phyloP scores from a whole-genome alignment of 2,113 vertebrate genomes.

The Ammodytes dubius region DNA sequence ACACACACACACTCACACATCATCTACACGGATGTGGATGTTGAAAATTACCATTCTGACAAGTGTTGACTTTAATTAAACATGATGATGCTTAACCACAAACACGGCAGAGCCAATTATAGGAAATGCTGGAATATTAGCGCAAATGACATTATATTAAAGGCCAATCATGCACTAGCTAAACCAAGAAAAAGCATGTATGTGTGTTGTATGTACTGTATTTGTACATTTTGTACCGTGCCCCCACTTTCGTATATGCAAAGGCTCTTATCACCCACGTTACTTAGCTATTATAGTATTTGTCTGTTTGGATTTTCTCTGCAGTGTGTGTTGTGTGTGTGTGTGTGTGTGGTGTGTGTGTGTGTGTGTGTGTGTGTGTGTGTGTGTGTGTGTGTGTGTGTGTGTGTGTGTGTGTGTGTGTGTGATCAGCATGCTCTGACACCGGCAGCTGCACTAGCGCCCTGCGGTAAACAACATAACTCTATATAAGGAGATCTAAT shows the following conservation, averaged over 20 bases:
- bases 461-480: not conserved
- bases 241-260: too few species aligned
- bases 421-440: not conserved
- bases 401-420: conserved; percentile 2
- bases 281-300: too few species aligned
- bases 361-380: not conserved
- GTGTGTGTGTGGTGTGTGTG: too few species aligned
- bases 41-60: conserved; percentile 44
- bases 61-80: conserved; percentile 64
- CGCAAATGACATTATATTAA: conserved; percentile 46
- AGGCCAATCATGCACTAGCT: conserved; percentile 6
- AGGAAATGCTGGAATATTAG: conserved; percentile 22
- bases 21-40: not conserved
- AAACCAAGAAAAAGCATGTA: not conserved
- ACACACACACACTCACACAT: conserved; percentile 2
- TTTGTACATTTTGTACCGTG: too few species aligned
- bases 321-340: conserved; percentile 1
- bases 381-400: not conserved
- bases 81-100: conserved; percentile 44
- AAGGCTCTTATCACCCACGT: too few species aligned
- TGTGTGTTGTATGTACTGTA: not conserved
- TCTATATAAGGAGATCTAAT: not conserved
- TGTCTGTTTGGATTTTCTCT: too few species aligned
- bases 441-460: conserved; percentile 21
- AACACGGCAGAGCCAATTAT: conserved; percentile 43